Conservation (phyloP, 2,797 vertebrate species). For the Crenuchus spilurus region DNA sequence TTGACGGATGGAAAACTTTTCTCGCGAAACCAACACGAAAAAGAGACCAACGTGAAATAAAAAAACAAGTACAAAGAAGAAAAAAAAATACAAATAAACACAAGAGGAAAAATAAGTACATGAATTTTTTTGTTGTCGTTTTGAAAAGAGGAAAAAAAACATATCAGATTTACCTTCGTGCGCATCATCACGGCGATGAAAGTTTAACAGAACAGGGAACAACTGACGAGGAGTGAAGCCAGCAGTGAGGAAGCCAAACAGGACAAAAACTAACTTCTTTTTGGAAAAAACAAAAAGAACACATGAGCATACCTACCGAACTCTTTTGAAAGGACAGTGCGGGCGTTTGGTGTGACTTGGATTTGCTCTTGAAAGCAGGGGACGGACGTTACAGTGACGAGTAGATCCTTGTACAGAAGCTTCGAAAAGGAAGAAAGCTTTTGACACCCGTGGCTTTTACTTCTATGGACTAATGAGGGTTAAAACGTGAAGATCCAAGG, state of each 20-base stretch:
- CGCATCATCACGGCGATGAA: conserved; percentile 34
- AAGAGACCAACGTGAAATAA: conserved; percentile 23
- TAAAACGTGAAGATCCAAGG: conserved; percentile 48
- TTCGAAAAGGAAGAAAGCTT: conserved; percentile 19
- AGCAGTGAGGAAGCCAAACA: conserved; percentile 40
- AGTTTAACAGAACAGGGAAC: conserved; percentile 30
- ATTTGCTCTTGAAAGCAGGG: conserved; percentile 11
- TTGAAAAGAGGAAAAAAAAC: conserved; percentile 24
- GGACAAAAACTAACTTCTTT: conserved; percentile 28
- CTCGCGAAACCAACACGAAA: conserved; percentile 49
- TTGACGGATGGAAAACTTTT: conserved; percentile 57
- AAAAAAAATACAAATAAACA: conserved; percentile 32
- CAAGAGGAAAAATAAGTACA: conserved; percentile 35
- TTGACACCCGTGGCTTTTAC: conserved; percentile 49
- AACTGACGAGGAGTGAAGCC: conserved; percentile 37
- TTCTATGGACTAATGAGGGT: conserved; percentile 61
- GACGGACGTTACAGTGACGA: conserved; percentile 20
- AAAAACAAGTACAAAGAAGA: conserved; percentile 28
- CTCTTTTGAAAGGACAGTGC: conserved; percentile 37
- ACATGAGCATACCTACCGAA: conserved; percentile 8
- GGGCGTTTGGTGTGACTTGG: conserved; percentile 33
- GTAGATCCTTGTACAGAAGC: conserved; percentile 38
- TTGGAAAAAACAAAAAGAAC: conserved; percentile 21
- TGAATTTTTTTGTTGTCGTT: conserved; percentile 15
- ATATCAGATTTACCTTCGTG: conserved; percentile 51